phyloP scores from a whole-genome alignment of 2,113 vertebrate genomes.

The Mionectes macconnelli region DNA sequence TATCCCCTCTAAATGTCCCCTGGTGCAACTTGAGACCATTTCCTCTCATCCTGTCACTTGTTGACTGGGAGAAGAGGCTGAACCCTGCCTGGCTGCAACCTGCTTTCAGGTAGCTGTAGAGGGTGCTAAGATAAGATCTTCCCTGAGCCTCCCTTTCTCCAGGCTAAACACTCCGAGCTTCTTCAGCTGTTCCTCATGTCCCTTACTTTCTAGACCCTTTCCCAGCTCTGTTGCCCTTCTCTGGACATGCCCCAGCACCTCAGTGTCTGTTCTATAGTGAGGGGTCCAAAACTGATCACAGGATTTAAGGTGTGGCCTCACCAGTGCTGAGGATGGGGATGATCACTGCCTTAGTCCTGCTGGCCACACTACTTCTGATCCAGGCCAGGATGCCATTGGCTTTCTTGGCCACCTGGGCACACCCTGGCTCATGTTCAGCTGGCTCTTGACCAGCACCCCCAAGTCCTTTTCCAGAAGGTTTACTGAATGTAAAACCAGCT shows the following conservation, averaged over 20 bases:
- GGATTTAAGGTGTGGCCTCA: not conserved
- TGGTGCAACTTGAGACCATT: not conserved
- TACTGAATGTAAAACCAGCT: not conserved
- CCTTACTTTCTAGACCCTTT: not conserved
- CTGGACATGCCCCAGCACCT: not conserved
- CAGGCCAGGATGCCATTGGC: not conserved
- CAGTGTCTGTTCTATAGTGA: rapidly evolving
- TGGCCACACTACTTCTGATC: not conserved
- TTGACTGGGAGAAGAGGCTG: not conserved
- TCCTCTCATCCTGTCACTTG: not conserved
- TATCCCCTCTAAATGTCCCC: not conserved
- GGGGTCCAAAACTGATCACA: not conserved
- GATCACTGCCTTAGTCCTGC: not conserved
- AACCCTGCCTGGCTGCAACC: not conserved
- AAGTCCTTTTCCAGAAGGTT: not conserved
- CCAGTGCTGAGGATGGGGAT: not conserved
- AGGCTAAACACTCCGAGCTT: not conserved
- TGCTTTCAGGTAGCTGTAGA: not conserved
- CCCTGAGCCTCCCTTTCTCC: not conserved
- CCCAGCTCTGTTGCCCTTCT: not conserved
- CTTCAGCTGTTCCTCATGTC: not conserved
- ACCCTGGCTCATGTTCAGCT: not conserved
- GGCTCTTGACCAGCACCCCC: too few relatives aligned
- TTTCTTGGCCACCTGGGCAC: not conserved
- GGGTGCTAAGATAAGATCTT: not conserved